Evolutionary conservation across 2,888 invertebrate species (phyloP).

Genomic region (Spisula subtruncata): DNA sequence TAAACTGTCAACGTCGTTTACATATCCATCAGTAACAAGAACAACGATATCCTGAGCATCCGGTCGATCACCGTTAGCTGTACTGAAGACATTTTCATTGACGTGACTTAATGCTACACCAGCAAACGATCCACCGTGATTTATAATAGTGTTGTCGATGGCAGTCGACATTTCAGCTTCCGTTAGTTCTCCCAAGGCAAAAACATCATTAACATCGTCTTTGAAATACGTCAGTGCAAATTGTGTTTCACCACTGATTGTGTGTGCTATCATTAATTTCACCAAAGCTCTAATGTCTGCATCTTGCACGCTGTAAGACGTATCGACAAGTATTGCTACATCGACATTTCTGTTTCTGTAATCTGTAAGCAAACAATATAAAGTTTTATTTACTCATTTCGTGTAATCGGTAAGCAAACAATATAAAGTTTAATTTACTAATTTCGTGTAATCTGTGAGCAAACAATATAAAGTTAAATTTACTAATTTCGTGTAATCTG

Average conservation of each 20-base stretch:
- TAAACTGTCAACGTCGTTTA: conserved; percentile 13
- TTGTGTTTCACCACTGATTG: not conserved
- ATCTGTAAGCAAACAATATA: conserved; percentile 1
- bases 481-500: no score
- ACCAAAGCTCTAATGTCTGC: not conserved
- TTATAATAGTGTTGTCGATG: not conserved
- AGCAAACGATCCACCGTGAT: conserved; percentile 27
- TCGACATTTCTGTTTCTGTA: conserved; percentile 20
- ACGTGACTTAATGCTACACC: conserved; percentile 21
- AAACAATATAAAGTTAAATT: no score
- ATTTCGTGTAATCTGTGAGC: no score
- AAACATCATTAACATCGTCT: not conserved
- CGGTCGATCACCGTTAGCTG: conserved; percentile 29
- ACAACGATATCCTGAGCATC: conserved; percentile 43
- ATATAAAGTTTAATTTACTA: no score
- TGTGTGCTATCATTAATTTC: not conserved
- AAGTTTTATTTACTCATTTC: no score
- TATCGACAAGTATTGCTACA: conserved; percentile 27
- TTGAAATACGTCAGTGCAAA: conserved; percentile 29
- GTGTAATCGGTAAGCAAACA: no score
- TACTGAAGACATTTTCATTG: not conserved
- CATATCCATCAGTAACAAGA: conserved; percentile 47
- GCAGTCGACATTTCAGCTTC: not conserved
- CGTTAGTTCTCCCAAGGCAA: not conserved
- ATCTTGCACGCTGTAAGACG: conserved; percentile 24